These are phyloP conservation scores for Amia ocellicauda DNA, from an alignment of 2,113 vertebrate species.

Conservation along the genomic window DNA sequence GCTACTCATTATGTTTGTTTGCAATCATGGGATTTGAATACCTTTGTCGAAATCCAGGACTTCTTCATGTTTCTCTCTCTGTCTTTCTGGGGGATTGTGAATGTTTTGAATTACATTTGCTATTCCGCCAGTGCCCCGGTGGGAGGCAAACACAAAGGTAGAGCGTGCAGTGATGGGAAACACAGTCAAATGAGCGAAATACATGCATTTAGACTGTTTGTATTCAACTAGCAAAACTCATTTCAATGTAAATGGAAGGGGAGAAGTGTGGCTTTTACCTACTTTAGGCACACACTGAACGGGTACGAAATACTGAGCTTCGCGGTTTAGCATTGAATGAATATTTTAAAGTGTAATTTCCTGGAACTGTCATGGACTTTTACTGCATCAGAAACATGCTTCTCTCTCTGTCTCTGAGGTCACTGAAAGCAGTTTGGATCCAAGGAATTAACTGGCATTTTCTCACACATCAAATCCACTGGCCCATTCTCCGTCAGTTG, in stretches of 20 bases:
- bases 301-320: constrained; percentile 60
- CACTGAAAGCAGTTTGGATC: constrained; percentile 56
- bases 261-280: constrained; percentile 60
- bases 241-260: constrained; percentile 79
- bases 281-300: constrained; percentile 59
- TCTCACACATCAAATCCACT: no score
- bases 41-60: constrained; percentile 71
- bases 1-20: constrained; percentile 81
- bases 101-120: constrained; percentile 66
- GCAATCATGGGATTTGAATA: constrained; percentile 75
- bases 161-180: constrained; percentile 55
- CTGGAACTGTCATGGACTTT: constrained; percentile 66
- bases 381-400: constrained; percentile 56
- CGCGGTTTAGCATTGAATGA: constrained; percentile 53
- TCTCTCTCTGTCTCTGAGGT: constrained; percentile 61
- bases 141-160: constrained; percentile 65
- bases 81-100: constrained; percentile 54
- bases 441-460: no score
- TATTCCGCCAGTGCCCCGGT: constrained; percentile 66
- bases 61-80: constrained; percentile 53
- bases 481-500: no score
- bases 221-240: constrained; percentile 61
- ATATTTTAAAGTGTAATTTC: constrained; percentile 71
- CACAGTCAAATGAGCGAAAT: constrained; percentile 72
- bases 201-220: constrained; percentile 68